Evolutionary conservation across 1,140 invertebrate species (phyloP), one percentile per base, ranked within the genome.

Genomic region (Brachionus sp.): DNA sequence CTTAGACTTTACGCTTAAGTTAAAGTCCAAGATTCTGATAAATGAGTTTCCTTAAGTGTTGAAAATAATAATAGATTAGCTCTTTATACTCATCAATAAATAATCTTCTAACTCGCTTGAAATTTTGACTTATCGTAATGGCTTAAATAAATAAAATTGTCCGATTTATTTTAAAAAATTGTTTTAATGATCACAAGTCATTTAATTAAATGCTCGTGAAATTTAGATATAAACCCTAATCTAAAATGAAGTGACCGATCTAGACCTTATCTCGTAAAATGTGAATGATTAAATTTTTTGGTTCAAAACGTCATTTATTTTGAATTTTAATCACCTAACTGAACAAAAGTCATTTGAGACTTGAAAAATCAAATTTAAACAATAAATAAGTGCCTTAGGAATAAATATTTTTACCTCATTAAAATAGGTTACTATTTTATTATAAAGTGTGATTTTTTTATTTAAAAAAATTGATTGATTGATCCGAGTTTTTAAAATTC

Each of bases 21-120:
- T 29, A 37, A 33, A 33, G 29, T 33, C 64, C 33, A 33, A 29
- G 29, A 66, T 66, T 66, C 64, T 66, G 13, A 66, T 66, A 66
- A 66, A 66, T 66, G 25, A 66, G 64, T 66, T 66, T 33, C 64
- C 33, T 25, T 23, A 66, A 66, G 64, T 33, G 64, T 33, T 66
- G 13, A 12, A 35, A 33, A 33, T 37, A 37, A 66, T 66, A 23
- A 66, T 33, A 66, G 25, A 66, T 66, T 66, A 66, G 64, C 64
- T 66, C 13, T n/a, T 66, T 35, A 13, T 66, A 25, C 29, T 57
- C 16, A 57, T 25, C 19, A 57, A 57, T 57, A 19, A 57, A 57
- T 25, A 57, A 57, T 57, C 16, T n/a, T 16, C 19, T 19, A 57
- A 57, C 50, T 57, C 50, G 16, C 16, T 57, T 25, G 0, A 57